A percentile compares a stretch with the other conserved stretches of the same genome.
These are phyloP conservation scores for Meteorus sp. DNA, from an alignment of 1,140 invertebrate genomes.

Conservation along the genomic window DNA sequence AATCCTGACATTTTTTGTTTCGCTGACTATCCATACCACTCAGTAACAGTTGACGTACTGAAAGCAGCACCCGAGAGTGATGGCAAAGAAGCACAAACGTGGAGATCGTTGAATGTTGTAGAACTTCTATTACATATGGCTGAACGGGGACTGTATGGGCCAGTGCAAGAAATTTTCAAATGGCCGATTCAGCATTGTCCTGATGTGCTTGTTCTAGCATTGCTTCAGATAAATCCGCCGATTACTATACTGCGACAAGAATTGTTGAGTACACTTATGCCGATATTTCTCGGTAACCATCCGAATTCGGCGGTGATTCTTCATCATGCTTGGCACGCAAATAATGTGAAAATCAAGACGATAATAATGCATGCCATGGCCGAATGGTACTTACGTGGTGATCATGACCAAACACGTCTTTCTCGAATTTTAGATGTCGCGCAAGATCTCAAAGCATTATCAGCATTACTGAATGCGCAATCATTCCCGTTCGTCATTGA, in stretches of 20 bases:
- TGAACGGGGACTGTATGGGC: constrained; percentile 78
- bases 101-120: constrained; percentile 89
- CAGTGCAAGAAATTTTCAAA: constrained; percentile 90
- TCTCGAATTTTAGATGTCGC: constrained; percentile 95
- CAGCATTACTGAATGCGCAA: constrained; percentile 88
- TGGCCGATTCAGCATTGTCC: constrained; percentile 91
- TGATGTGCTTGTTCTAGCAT: constrained; percentile 84
- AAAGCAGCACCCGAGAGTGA: constrained; percentile 92
- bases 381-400: constrained; percentile 91
- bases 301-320: constrained; percentile 91
- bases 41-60: constrained; percentile 83
- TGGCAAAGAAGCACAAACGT: constrained; percentile 88
- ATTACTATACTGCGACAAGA: constrained; percentile 80
- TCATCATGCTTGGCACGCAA: constrained; percentile 90
- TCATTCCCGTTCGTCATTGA: constrained; percentile 97
- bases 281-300: constrained; percentile 91
- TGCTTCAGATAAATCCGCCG: constrained; percentile 82
- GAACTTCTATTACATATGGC: constrained; percentile 85
- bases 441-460: constrained; percentile 95
- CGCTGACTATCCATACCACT: constrained; percentile 84
- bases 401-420: constrained; percentile 89
- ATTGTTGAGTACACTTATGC: constrained; percentile 80
- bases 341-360: constrained; percentile 73
- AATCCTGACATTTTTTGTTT: constrained; percentile 94
- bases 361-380: constrained; percentile 96